Evolutionary conservation across 2,888 invertebrate genomes (phyloP), one percentile per base, ranked within the genome.

Genomic region (Papilio protenor): DNA sequence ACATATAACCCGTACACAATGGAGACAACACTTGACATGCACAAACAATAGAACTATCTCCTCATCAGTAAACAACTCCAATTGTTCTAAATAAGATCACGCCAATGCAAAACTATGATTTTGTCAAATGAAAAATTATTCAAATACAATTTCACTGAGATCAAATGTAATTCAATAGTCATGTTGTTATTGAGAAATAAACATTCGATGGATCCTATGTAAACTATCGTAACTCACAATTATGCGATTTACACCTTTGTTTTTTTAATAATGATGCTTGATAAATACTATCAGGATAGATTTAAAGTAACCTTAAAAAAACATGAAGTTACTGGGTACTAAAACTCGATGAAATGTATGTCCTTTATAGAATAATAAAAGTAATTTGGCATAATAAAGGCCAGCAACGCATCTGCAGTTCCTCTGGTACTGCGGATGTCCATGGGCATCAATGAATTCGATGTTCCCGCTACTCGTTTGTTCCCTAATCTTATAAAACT

Each of bases 31-130:
- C 86, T 88, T 88, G 86, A 85, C 85, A 88, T 82, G 79, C 83
- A 79, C 80, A 84, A 82, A 85, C 85, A 82, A 85, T 84, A 83
- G 83, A 84, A 88, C 90, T 88, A 85, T 83, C 84, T 80, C 81
- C 82, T 85, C 87, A 87, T 87, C 88, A 85, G 88, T 87, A 66
- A 89, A 88, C 83, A 78, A 80, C 80, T 82, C 78, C 81, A 82
- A 69, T 69, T 75, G 75, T 69, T 84, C 81, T 85, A 84, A 74
- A 52, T 33, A 47, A 85, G 85, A 86, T 84, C 85, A 88, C 91
- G 88, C 89, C 89, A 87, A 87, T 85, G 80, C 23, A 8, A 66
- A n/a, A 66, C 66, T 66, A 33, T 40, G 40, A 66, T 40, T 66
- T 40, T 66, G n/a, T 40, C 40, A 66, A 33, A 66, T 14, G 33